These are phyloP conservation scores for Byasa hedistus DNA, from an alignment of 2,888 invertebrate genomes.

Conservation along the genomic window DNA sequence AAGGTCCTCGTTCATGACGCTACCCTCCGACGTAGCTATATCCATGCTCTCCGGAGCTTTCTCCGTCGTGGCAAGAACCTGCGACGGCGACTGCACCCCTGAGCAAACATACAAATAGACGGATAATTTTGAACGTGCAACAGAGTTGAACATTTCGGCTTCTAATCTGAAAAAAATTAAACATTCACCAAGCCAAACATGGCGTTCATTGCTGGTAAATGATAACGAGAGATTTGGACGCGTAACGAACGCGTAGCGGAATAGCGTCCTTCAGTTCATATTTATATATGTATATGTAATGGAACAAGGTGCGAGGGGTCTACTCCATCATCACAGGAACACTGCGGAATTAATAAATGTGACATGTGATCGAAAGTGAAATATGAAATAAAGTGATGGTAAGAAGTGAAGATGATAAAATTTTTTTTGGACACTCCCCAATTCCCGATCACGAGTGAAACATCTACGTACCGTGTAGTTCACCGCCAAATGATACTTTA, in stretches of 20 bases:
- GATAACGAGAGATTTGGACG: neutral
- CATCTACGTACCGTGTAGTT: conserved; percentile 45
- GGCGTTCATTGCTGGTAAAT: no score
- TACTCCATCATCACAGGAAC: neutral
- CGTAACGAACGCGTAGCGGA: neutral
- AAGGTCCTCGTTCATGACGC: conserved; percentile 47
- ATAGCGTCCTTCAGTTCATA: neutral
- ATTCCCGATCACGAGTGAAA: no score
- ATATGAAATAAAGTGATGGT: neutral
- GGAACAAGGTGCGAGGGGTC: neutral
- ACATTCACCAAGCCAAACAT: neutral
- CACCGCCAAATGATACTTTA: conserved; percentile 34
- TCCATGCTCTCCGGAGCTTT: conserved; percentile 47
- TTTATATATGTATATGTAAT: neutral
- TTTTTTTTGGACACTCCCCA: no score
- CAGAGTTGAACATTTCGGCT: conserved; percentile 28
- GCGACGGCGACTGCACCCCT: conserved; percentile 45
- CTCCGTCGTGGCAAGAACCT: conserved; percentile 37
- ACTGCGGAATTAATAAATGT: neutral
- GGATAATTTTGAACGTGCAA: conserved; percentile 46
- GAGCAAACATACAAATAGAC: conserved; percentile 42
- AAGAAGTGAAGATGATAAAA: no score
- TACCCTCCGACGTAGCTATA: conserved; percentile 36
- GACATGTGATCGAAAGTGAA: neutral
- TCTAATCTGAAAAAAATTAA: conserved; percentile 46